phyloP scores from a whole-genome alignment of 2,888 invertebrate species.

The Operophtera brumata region DNA sequence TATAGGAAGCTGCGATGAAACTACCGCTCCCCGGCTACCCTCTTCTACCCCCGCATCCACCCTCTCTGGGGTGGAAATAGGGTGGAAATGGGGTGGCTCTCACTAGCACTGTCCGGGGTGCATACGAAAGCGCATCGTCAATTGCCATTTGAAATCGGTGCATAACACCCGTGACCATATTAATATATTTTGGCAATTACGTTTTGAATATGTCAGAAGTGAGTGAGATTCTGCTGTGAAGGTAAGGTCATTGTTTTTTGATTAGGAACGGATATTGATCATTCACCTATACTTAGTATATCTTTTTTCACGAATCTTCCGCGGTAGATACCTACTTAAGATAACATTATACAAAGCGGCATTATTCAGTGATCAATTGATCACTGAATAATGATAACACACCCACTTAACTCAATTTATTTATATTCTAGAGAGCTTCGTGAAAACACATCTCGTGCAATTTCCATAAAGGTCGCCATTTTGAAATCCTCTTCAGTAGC shows the following conservation, averaged over 20 bases:
- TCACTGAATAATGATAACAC: neutral
- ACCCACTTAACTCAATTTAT: neutral
- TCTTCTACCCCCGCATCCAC: conserved; percentile 11
- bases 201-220: neutral
- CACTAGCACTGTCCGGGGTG: conserved; percentile 6
- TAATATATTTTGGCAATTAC: conserved; percentile 4
- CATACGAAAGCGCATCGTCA: conserved; percentile 26
- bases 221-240: neutral
- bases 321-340: too few species aligned
- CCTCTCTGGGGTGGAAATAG: conserved; percentile 4
- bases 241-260: neutral
- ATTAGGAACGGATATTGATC: too few species aligned
- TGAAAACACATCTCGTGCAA: neutral
- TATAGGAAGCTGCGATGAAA: conserved; percentile 34
- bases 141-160: conserved; percentile 20
- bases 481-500: neutral
- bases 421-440: neutral
- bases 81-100: conserved; percentile 1
- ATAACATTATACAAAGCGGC: too few species aligned
- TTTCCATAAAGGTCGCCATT: neutral
- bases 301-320: too few species aligned
- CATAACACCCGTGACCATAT: conserved; percentile 21
- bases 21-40: conserved; percentile 16
- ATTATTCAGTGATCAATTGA: too few species aligned
- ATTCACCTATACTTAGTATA: too few species aligned